Evolutionary conservation across 2,888 invertebrate genomes (phyloP), one percentile per base, ranked within the genome.

Genomic region (Drosophila mercatorum): DNA sequence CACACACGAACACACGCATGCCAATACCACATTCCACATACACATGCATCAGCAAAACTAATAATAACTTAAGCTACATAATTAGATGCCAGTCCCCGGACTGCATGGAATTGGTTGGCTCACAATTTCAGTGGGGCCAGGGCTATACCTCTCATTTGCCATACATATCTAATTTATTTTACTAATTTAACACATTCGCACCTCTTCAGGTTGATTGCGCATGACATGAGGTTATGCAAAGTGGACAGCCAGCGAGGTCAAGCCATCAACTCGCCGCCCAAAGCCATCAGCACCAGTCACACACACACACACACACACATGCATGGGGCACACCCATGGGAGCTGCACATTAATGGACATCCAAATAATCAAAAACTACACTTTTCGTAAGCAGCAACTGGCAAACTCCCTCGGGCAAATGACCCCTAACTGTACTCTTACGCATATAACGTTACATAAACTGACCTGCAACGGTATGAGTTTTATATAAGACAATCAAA

Each of bases 291-390:
- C 61, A 52, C 52, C 44, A 40, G n/a, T 31, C 46, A 40, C 36
- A 41, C 41, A 17, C 43, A 41, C 44, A 31, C 38, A 34, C 44
- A 47, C 49, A 47, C 51, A 40, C 28, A 11, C n/a, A 51, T 5
- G 26, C 66, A 49, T 47, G 46, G 46, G 73, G 69, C 57, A 66
- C 76, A 68, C 89, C 73, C 79, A n/a, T 53, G 86, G 86, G 88
- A 79, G 52, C 70, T 61, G 67, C 73, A 78, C 85, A 87, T 90
- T 90, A 90, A 87, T 90, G 90, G 78, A 90, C 87, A 87, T 77
- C 78, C 72, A 83, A 78, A 85, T 90, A 87, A 87, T 87, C 90
- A 90, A 88, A 86, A 83, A 88, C 86, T 78, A 83, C 81, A 83
- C 77, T 82, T 82, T 86, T 81, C 75, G 66, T 71, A 36, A 52